phyloP scores from a whole-genome alignment of 1,140 invertebrate species.

The Stratiolaelaps scimitus region DNA sequence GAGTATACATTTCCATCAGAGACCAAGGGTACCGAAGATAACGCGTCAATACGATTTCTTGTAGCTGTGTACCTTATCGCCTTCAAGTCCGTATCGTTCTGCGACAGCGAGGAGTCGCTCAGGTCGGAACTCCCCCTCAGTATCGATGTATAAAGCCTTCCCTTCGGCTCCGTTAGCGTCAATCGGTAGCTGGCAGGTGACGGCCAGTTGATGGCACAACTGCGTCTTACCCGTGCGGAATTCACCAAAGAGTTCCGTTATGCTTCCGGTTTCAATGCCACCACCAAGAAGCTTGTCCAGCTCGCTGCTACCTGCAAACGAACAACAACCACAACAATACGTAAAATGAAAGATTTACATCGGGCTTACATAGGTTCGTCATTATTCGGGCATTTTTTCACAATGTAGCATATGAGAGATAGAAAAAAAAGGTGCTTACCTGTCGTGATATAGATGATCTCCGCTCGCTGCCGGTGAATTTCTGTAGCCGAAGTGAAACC shows the following conservation, averaged over 20 bases:
- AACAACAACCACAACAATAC: slow-evolving; percentile 39
- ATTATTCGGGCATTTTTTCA: slow-evolving; percentile 33
- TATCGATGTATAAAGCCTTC: slow-evolving; percentile 95
- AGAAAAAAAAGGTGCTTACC: slow-evolving; percentile 34
- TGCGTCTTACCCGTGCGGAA: slow-evolving; percentile 98
- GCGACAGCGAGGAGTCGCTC: slow-evolving; percentile 71
- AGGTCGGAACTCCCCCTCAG: slow-evolving; percentile 89
- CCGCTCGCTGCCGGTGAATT: slow-evolving; percentile 80
- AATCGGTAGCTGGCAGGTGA: slow-evolving; percentile 93
- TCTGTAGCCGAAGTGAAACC: slow-evolving; percentile 95
- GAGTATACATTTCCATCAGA: background rate
- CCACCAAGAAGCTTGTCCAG: slow-evolving; percentile 68
- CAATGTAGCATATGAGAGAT: background rate
- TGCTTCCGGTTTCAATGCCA: slow-evolving; percentile 95
- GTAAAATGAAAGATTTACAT: no score
- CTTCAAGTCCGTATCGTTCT: slow-evolving; percentile 45
- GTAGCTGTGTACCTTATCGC: slow-evolving; percentile 15
- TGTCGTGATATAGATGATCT: slow-evolving; percentile 60
- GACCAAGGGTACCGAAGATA: background rate
- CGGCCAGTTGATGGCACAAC: slow-evolving; percentile 89
- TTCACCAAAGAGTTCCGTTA: slow-evolving; percentile 99
- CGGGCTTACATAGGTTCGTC: slow-evolving; percentile 46
- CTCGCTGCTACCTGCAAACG: slow-evolving; percentile 72
- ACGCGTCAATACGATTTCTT: background rate
- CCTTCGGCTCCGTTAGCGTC: slow-evolving; percentile 95